Evolutionary conservation across 1,140 invertebrate genomes (phyloP), one percentile per base, ranked within the genome.

Genomic region (Akabosia matsudoensis): DNA sequence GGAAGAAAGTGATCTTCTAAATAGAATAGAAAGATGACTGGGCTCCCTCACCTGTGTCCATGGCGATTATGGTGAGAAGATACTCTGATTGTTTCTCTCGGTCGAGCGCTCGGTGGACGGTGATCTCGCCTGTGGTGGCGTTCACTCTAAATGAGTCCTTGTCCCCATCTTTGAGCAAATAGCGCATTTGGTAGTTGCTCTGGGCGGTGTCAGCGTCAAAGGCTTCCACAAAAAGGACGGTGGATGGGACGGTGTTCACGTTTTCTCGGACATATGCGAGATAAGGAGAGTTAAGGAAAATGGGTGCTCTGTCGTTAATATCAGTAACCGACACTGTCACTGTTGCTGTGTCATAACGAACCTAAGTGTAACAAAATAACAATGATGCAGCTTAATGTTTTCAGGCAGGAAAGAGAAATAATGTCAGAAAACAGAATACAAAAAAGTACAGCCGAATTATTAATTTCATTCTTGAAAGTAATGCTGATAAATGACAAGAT

Each of bases 281-380:
- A 84, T 97, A 97, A 0, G 94, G 94, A 0, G 94, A 96, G 85
- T 94, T 91, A 45, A 94, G 85, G 83, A 98, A 98, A 0, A 93
- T 91, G 0, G 96, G 96, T 7, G 93, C 90, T 83, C 96, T 96
- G 86, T 99, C 97, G 85, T 98, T 98, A 79, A 98, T 92, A 85
- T 98, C 96, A 30, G 91, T 88, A 2, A 99, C 90, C 4, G 82
- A 83, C 70, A 90, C 86, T 30, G 83, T 82, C 26, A 89, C 87
- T 34, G 85, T 85, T 3, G 87, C 86, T 2, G 85, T 86, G 74
- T 88, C 86, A 75, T 83, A 84, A 1, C 82, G 82, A n/a, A 79
- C 76, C 71, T 81, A 64, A 34, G n/a, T n/a, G n/a, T n/a, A n/a
- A n/a, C n/a, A 45, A n/a, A 72, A 54, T 72, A 10, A 30, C 28